Percentiles rank a stretch among this genome's conserved stretches.
Evolutionary conservation across 2,888 invertebrate genomes (phyloP).

Genomic region (Beris morrisii): DNA sequence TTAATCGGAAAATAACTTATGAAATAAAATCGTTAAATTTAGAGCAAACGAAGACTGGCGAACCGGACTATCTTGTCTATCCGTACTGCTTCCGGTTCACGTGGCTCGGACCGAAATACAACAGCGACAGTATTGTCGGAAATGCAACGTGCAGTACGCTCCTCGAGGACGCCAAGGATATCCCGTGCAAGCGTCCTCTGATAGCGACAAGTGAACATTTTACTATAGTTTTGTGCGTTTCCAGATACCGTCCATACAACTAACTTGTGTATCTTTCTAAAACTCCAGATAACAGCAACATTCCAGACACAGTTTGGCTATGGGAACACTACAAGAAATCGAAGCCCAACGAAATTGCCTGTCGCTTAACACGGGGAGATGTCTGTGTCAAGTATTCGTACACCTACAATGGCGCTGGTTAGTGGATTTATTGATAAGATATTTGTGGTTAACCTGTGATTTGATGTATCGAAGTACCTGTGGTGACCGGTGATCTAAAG

Average conservation of each 20-base stretch:
- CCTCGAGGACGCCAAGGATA: conserved; percentile 58
- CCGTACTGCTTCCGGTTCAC: conserved; percentile 68
- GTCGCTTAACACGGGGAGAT: conserved; percentile 62
- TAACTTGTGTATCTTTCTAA: not conserved
- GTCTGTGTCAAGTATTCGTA: conserved; percentile 68
- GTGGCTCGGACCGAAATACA: conserved; percentile 68
- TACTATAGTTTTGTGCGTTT: not conserved
- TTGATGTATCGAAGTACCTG: too few relatives aligned
- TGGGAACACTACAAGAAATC: conserved; percentile 59
- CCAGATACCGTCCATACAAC: not conserved
- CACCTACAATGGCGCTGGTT: conserved; percentile 64
- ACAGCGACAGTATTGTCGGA: conserved; percentile 60
- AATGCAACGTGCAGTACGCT: conserved; percentile 62
- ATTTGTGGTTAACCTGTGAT: not conserved
- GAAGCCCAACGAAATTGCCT: conserved; percentile 57
- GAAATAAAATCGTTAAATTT: not conserved
- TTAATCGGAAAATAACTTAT: not conserved
- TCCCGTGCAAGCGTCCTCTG: conserved; percentile 66
- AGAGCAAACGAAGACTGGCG: not conserved
- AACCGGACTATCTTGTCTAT: conserved; percentile 34
- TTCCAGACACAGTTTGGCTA: conserved; percentile 65
- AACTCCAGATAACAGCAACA: conserved; percentile 61
- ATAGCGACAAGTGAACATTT: conserved; percentile 63
- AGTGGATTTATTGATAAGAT: not conserved
- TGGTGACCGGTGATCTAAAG: not conserved